Conservation (phyloP, 2,888 invertebrate genomes). For the Saturnia pavonia region DNA sequence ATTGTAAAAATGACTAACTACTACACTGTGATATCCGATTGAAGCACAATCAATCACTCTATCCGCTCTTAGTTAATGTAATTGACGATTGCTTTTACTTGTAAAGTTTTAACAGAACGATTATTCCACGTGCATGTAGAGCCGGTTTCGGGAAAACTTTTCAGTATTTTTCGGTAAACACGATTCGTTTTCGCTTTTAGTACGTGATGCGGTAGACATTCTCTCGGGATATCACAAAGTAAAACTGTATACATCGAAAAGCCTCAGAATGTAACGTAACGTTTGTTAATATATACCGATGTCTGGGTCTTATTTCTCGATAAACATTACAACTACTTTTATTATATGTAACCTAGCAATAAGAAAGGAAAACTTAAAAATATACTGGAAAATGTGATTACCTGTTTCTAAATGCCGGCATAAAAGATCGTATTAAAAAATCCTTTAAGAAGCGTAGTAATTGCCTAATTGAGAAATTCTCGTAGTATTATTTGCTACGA, state of each 20-base stretch:
- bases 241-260: neutral
- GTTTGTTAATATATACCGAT: neutral
- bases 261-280: neutral
- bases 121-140: neutral
- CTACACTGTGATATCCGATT: neutral
- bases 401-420: neutral
- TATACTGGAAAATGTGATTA: neutral
- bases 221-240: neutral
- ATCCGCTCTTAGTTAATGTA: neutral
- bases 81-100: neutral
- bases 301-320: neutral
- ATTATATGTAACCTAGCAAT: neutral
- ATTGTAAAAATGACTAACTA: neutral
- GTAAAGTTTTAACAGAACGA: neutral
- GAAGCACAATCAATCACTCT: neutral
- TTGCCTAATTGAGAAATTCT: neutral
- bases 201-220: neutral
- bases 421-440: neutral
- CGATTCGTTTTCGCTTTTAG: neutral
- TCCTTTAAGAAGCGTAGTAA: neutral
- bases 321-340: neutral
- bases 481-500: neutral
- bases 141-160: neutral
- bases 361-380: neutral
- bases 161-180: neutral